Base-by-base conservation (phyloP, 2,797 vertebrate genomes). In the Rhincodon typus region DNA sequence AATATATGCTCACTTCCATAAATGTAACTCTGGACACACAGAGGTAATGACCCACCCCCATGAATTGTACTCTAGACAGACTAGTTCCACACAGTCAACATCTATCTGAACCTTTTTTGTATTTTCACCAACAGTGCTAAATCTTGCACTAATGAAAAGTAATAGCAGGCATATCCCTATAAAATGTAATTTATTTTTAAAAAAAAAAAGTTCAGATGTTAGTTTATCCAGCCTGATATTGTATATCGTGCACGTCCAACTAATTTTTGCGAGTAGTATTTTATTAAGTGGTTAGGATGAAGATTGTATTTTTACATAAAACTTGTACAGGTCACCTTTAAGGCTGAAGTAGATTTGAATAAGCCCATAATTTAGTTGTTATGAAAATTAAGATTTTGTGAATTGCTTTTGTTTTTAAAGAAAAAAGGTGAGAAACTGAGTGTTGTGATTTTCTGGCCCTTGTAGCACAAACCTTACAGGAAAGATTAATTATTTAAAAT, bases 241-340 rank as follows among this genome's bases (percentile, higher is more conserved):
- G 27, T n/a, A 93, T 69, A 25, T 42, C 21, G n/a, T 69, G 8
- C 62, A 42, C n/a, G 13, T 93, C n/a, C 66, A 42, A 23, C 69
- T 42, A 69, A 93, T 67, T 93, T 91, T 93, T 93, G 62, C 62
- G 12, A 67, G 90, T 93, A 38, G 90, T 38, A 93, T 67, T 93
- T 93, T 38, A 93, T 93, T 66, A 93, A 93, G 66, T 69, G 90
- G 90, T 93, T n/a, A 42, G 62, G 90, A 66, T 8, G 62, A 69
- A 93, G n/a, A 93, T 69, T 93, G 90, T 66, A 69, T 93, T 93
- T 93, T 69, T 93, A 93, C n/a, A 69, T 93, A 67, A 93, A 19
- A n/a, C 66, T 93, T 69, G 90, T 93, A 69, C 90, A 93, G 62
- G 62, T 93, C 62, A 67, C 62, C 21, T 93, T 93, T 4, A 69